Evolutionary conservation across 2,888 invertebrate genomes (phyloP), one percentile per base, ranked within the genome.

Genomic region (Patella caerulea): DNA sequence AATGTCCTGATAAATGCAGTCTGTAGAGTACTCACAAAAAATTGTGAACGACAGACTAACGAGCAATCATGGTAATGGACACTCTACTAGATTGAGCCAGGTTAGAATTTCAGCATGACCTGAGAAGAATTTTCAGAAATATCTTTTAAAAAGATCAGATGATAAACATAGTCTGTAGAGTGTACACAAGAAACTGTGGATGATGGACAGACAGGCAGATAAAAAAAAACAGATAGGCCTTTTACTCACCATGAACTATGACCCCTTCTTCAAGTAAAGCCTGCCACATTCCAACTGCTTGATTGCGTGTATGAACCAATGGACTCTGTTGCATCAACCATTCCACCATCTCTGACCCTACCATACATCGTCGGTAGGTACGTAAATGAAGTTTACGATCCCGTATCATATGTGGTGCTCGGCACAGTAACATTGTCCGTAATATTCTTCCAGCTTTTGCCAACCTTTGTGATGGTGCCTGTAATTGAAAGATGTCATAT

Each of bases 201-300:
- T 45, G 45, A 45, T 45, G 45, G 9, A 9, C 45, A 45, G 45
- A 9, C 45, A 9, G 45, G 9, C 9, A 34, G 34, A 9, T 1
- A 24, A 24, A 9, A 45, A 9, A 45, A 45, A 45, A 45, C 45
- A 34, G 3, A 34, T 34, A 34, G 34, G 34, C 34, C 34, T 34
- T 45, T 7, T 7, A 45, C 93, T 92, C 89, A 95, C 95, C 95
- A 91, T 95, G 95, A 75, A 94, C 93, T 82, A 96, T 93, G 81
- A 96, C 94, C 72, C 95, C 95, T 92, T 96, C 95, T 90, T 96
- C 96, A 69, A 96, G 92, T 76, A 96, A 92, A 0, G 95, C 95
- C 91, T 96, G 96, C 95, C 95, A 96, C 95, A 96, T 96, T 81
- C 95, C 95, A 73, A 95, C 94, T 74, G 95, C 95, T 90, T 95